A percentile compares a stretch with the other conserved stretches of the same genome.
These are phyloP conservation scores for Barnardius zonarius DNA, from an alignment of 2,113 vertebrate genomes.

Conservation along the genomic window DNA sequence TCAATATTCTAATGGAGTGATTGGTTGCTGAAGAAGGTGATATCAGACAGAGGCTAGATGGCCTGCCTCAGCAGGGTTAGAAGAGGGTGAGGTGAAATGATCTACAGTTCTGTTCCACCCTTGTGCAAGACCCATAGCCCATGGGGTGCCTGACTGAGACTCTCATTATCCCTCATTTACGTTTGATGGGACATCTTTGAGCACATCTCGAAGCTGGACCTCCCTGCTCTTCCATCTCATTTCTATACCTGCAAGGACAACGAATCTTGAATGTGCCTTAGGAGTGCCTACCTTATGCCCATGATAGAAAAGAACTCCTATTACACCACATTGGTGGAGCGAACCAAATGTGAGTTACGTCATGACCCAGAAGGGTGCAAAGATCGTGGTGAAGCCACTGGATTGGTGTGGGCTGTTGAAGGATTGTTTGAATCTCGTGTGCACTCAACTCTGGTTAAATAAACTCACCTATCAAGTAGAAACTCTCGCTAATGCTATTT, in stretches of 20 bases:
- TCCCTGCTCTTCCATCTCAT: background rate
- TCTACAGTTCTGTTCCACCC: background rate
- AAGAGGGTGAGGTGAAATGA: background rate
- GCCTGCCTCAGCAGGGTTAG: background rate
- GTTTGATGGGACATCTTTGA: background rate
- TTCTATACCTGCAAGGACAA: background rate
- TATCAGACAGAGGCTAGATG: background rate
- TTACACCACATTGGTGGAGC: background rate
- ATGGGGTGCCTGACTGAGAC: background rate
- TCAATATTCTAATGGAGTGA: background rate
- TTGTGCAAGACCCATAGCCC: background rate
- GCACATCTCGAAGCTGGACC: background rate
- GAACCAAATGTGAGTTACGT: background rate
- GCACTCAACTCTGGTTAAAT: background rate
- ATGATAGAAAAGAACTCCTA: background rate
- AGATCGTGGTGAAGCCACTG: background rate
- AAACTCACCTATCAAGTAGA: background rate
- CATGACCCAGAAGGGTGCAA: background rate
- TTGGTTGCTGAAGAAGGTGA: background rate
- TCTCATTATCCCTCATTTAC: background rate
- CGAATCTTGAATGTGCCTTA: background rate
- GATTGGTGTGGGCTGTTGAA: background rate
- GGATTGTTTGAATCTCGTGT: background rate
- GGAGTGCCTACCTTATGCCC: background rate
- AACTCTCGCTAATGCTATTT: background rate